These are phyloP conservation scores for Echinarachnius parma DNA, from an alignment of 53 echinoderm and acorn worm genomes.

Conservation along the genomic window DNA sequence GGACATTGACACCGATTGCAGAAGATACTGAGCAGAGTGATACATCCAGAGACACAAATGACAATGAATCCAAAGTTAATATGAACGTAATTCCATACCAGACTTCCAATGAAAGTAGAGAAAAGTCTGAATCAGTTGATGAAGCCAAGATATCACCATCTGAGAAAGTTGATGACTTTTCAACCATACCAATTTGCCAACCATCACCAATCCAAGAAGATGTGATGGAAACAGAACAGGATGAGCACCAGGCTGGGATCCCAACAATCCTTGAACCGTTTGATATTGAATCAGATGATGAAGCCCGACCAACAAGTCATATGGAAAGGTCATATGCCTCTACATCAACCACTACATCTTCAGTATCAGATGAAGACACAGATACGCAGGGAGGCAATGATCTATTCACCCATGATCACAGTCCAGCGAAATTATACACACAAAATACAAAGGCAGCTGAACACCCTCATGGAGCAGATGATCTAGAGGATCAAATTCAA, in stretches of 20 bases:
- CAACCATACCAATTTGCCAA: neutral
- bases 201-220: neutral
- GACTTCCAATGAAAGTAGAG: no score
- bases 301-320: no score
- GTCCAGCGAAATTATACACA: no score
- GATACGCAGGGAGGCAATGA: slow-evolving; percentile 1
- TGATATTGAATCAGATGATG: no score
- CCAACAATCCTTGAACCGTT: no score
- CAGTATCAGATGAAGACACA: slow-evolving; percentile 19
- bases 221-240: neutral
- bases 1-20: slow-evolving; percentile 17
- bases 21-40: slow-evolving; percentile 23
- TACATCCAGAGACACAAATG: neutral
- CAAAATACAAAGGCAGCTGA: no score
- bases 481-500: neutral
- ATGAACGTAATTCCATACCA: no score
- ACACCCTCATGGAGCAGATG: slow-evolving; percentile 1
- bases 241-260: neutral
- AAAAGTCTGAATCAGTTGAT: neutral
- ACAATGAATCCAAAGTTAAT: neutral
- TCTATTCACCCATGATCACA: neutral
- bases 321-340: neutral
- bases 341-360: neutral
- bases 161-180: neutral
- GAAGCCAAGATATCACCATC: neutral